Evolutionary conservation across 2,113 vertebrate species (phyloP).

Genomic region (Numenius arquata): DNA sequence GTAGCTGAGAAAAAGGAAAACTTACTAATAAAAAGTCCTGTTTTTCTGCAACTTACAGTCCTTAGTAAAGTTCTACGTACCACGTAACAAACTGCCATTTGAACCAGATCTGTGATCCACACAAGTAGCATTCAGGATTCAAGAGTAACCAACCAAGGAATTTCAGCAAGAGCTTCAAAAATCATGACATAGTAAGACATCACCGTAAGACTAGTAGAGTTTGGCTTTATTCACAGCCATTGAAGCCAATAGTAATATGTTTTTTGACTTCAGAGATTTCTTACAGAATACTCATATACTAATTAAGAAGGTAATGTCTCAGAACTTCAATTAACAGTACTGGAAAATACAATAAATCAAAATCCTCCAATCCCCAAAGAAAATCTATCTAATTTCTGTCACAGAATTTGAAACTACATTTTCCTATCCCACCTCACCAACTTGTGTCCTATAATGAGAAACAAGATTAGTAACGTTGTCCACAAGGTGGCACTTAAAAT

Average conservation of each 20-base stretch:
- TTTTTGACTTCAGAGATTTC: background rate
- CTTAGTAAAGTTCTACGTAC: background rate
- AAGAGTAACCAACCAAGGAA: background rate
- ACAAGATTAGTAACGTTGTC: conserved; percentile 6
- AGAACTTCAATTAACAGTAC: background rate
- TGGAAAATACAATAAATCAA: background rate
- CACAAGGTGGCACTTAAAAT: conserved; percentile 66
- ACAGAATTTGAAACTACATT: background rate
- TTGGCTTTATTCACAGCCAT: background rate
- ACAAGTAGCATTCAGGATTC: background rate
- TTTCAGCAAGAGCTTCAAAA: background rate
- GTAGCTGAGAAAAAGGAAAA: background rate
- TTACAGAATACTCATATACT: background rate
- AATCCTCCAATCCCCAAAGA: background rate
- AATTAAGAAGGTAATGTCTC: background rate
- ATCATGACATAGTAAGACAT: background rate
- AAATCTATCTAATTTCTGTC: background rate
- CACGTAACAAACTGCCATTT: background rate
- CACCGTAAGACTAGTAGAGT: background rate
- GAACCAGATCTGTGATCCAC: background rate
- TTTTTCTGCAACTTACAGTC: background rate
- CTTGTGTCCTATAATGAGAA: background rate
- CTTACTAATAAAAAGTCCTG: background rate
- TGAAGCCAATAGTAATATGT: background rate
- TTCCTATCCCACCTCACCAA: background rate